These are phyloP conservation scores for Acrobasis repandana DNA, from an alignment of 2,888 invertebrate species.

Conservation along the genomic window DNA sequence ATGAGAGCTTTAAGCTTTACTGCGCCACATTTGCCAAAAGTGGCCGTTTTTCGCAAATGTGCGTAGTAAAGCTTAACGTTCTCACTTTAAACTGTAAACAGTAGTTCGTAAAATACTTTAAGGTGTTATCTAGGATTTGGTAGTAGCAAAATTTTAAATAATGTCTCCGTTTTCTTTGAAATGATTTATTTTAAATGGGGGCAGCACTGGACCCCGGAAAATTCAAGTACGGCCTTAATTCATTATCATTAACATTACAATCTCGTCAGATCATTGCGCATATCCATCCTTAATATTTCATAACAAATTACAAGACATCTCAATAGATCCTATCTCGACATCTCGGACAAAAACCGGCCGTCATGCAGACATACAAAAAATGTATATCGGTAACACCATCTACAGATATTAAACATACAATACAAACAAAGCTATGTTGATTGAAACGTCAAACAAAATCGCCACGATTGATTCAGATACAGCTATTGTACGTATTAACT, in stretches of 20 bases:
- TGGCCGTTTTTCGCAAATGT: too few relatives aligned
- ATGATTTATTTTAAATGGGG: too few relatives aligned
- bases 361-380: slow-evolving; percentile 64
- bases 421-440: slow-evolving; percentile 80
- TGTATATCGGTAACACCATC: slow-evolving; percentile 82
- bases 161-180: too few relatives aligned
- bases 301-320: slow-evolving; percentile 68
- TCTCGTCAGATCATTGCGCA: slow-evolving; percentile 21
- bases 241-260: slow-evolving; percentile 22
- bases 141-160: too few relatives aligned
- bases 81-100: too few relatives aligned
- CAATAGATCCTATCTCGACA: slow-evolving; percentile 53
- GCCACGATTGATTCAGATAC: slow-evolving; percentile 74
- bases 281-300: slow-evolving; percentile 53
- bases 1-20: too few relatives aligned
- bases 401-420: slow-evolving; percentile 78
- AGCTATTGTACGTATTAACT: slow-evolving; percentile 76
- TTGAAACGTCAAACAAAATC: slow-evolving; percentile 80
- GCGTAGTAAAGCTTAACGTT: too few relatives aligned
- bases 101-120: too few relatives aligned
- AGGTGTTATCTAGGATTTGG: too few relatives aligned
- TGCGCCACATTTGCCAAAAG: too few relatives aligned
- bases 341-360: slow-evolving; percentile 50
- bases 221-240: too few relatives aligned
- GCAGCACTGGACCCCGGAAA: too few relatives aligned